Evolutionary conservation across 2,797 vertebrate genomes (phyloP).

Genomic region (Pelochelys cantorii): DNA sequence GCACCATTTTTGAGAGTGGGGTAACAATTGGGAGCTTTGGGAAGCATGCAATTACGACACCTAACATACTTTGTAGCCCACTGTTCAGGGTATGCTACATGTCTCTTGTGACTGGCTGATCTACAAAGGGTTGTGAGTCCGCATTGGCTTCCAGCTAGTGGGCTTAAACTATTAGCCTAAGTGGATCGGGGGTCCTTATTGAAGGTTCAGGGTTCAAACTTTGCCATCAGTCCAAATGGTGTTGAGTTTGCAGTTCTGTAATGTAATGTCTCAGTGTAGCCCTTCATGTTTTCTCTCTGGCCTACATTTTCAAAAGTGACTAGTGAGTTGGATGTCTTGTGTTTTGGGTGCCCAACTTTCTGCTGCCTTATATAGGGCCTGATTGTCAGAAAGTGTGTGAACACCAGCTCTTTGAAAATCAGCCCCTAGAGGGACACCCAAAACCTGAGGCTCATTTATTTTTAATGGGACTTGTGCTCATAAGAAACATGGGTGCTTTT

Average conservation of each 20-base stretch:
- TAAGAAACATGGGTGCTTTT: not conserved
- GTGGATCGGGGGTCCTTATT: fast-evolving
- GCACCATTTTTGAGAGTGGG: not conserved
- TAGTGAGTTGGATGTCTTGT: not conserved
- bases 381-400: not conserved
- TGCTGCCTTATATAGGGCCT: not conserved
- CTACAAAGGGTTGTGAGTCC: not conserved
- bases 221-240: not conserved
- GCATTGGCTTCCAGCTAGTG: fast-evolving
- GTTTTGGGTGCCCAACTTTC: not conserved
- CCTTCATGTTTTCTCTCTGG: not conserved
- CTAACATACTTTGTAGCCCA: not conserved
- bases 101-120: not conserved
- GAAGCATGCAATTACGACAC: not conserved
- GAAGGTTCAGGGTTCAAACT: not conserved
- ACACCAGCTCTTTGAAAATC: not conserved
- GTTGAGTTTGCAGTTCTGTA: not conserved
- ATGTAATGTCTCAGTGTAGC: not conserved
- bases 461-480: not conserved
- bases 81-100: not conserved
- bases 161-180: not conserved
- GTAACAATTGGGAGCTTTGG: not conserved
- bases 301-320: not conserved
- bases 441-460: not conserved
- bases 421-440: not conserved